These are phyloP conservation scores for Leptopilina syphax DNA, from an alignment of 2,888 invertebrate genomes.

Conservation along the genomic window DNA sequence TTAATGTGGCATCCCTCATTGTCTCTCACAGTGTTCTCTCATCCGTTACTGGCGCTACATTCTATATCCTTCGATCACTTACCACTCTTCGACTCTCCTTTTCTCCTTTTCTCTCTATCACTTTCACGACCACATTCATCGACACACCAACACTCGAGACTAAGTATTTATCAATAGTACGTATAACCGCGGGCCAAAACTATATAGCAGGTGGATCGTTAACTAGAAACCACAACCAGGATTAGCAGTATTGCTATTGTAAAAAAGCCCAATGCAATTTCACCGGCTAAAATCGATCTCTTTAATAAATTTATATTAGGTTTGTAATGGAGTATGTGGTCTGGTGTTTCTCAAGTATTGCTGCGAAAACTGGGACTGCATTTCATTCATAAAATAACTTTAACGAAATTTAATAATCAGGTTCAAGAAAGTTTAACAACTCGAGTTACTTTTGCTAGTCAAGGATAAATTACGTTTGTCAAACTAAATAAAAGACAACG, in stretches of 20 bases:
- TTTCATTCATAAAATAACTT: no score
- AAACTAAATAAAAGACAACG: no score
- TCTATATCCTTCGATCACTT: constrained; percentile 52
- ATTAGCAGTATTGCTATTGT: constrained; percentile 39
- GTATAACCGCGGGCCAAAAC: constrained; percentile 20
- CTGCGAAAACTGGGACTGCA: no score
- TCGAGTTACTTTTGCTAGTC: no score
- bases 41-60: constrained; percentile 43
- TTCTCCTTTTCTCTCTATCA: constrained; percentile 40
- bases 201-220: constrained; percentile 33
- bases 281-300: no score
- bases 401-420: no score
- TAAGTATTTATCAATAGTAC: constrained; percentile 41
- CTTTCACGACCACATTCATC: constrained; percentile 46
- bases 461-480: no score
- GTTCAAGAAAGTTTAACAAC: no score
- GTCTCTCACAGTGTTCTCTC: constrained; percentile 56
- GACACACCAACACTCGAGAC: constrained; percentile 25
- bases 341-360: no score
- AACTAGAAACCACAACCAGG: constrained; percentile 15
- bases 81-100: constrained; percentile 15
- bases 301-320: neutral
- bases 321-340: no score
- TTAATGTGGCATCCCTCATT: constrained; percentile 68
- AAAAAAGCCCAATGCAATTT: neutral